Evolutionary conservation across 2,888 invertebrate species (phyloP).

Genomic region (Drosophila glabriapex): DNA sequence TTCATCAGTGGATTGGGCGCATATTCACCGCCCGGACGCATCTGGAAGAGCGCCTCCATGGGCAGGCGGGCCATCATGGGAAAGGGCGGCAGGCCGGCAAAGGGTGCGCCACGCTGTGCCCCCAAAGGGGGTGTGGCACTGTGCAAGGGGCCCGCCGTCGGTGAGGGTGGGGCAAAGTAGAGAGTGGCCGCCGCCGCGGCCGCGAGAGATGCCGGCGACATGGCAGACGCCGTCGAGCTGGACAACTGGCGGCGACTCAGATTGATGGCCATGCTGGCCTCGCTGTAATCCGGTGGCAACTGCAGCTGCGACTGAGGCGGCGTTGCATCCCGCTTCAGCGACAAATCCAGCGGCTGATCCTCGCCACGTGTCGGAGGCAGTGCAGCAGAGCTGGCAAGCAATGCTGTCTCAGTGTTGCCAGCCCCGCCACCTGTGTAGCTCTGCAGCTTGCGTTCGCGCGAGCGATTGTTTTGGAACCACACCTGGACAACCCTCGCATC

Average conservation of each 20-base stretch:
- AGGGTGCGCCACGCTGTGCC: conserved; percentile 40
- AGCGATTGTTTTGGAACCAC: conserved; percentile 98
- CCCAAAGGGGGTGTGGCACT: conserved; percentile 65
- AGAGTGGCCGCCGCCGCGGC: conserved; percentile 79
- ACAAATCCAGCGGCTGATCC: conserved; percentile 96
- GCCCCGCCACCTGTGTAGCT: conserved; percentile 59
- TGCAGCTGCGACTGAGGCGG: conserved; percentile 87
- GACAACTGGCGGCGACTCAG: conserved; percentile 89
- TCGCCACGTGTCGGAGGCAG: conserved; percentile 63
- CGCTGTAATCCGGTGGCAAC: conserved; percentile 86
- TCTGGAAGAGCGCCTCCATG: conserved; percentile 89
- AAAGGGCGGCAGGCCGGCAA: conserved; percentile 79
- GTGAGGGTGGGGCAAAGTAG: conserved; percentile 81
- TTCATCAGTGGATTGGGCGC: conserved; percentile 88
- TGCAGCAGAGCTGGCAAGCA: conserved; percentile 14
- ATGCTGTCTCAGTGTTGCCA: conserved; percentile 16
- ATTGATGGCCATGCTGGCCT: conserved; percentile 88
- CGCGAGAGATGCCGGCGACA: conserved; percentile 75
- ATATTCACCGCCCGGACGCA: conserved; percentile 87
- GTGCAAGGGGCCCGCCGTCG: conserved; percentile 52
- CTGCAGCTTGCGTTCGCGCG: conserved; percentile 91
- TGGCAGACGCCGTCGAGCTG: conserved; percentile 85
- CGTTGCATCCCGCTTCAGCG: conserved; percentile 91
- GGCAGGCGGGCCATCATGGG: conserved; percentile 87
- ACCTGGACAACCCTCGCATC: conserved; percentile 94